phyloP scores from a whole-genome alignment of 2,888 invertebrate species.

The Clostera curtula region DNA sequence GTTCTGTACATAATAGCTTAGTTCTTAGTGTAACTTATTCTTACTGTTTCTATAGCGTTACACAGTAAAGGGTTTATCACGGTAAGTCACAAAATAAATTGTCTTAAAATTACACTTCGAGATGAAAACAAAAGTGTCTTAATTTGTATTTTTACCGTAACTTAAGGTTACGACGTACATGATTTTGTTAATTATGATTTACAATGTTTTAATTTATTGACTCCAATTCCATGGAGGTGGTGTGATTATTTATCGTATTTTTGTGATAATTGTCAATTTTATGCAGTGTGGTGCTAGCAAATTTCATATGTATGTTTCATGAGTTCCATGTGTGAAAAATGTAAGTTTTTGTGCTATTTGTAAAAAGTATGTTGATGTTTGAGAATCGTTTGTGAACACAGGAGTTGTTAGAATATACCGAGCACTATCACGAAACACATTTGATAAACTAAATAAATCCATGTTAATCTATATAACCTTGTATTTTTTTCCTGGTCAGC shows the following conservation, averaged over 20 bases:
- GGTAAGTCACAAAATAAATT: slow-evolving; percentile 18
- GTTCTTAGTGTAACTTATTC: slow-evolving; percentile 45
- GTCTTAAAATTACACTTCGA: slow-evolving; percentile 8
- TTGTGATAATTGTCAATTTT: slow-evolving; percentile 28
- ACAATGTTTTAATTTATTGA: slow-evolving; percentile 32
- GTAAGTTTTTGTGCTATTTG: slow-evolving; percentile 38
- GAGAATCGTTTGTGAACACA: slow-evolving; percentile 50
- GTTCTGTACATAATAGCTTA: slow-evolving; percentile 62
- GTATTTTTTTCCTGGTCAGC: slow-evolving; percentile 21
- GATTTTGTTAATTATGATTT: slow-evolving; percentile 27
- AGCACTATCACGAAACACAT: slow-evolving; percentile 66
- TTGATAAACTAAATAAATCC: slow-evolving; percentile 68
- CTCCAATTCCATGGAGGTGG: slow-evolving; percentile 21
- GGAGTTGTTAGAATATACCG: slow-evolving; percentile 56
- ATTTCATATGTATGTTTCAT: slow-evolving; percentile 15
- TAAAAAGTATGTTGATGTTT: slow-evolving; percentile 49
- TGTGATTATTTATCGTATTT: slow-evolving; percentile 33
- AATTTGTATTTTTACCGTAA: slow-evolving; percentile 16
- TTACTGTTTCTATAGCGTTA: slow-evolving; percentile 44
- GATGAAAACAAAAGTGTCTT: slow-evolving; percentile 9
- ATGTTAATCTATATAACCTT: slow-evolving; percentile 54
- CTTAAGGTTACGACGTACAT: slow-evolving; percentile 12
- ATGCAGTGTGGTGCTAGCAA: slow-evolving; percentile 35
- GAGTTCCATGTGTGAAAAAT: slow-evolving; percentile 14
- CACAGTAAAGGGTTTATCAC: slow-evolving; percentile 24